A percentile compares a stretch with the other conserved stretches of the same genome.
Evolutionary conservation across 2,888 invertebrate genomes (phyloP).

Genomic region (Chrysolina americana): DNA sequence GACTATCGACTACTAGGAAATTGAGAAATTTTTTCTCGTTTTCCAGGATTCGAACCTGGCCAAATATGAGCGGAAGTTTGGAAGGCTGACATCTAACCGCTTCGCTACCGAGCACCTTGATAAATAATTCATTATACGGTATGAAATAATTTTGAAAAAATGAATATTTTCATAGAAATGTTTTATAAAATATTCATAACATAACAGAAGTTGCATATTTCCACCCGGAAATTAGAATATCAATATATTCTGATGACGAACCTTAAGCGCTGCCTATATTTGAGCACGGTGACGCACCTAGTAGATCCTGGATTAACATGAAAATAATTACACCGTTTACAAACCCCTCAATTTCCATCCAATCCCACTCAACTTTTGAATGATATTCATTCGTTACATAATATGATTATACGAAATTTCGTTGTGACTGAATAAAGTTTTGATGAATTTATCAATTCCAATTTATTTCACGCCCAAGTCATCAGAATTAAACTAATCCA

Average conservation of each 20-base stretch:
- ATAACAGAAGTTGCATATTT: background rate
- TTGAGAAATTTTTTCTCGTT: no score
- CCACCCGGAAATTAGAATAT: background rate
- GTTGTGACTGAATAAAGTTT: background rate
- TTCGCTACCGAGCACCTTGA: no score
- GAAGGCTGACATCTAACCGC: no score
- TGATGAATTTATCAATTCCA: background rate
- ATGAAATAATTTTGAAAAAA: no score
- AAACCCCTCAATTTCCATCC: background rate
- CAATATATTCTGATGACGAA: no score
- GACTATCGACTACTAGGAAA: no score
- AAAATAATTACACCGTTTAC: background rate
- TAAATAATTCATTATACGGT: no score
- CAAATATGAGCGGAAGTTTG: no score
- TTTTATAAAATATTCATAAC: background rate
- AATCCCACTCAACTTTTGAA: background rate
- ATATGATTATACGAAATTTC: background rate
- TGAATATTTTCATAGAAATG: no score
- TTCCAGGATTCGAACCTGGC: no score
- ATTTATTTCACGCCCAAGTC: background rate
- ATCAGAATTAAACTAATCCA: background rate
- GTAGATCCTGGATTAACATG: background rate
- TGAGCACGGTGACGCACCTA: background rate
- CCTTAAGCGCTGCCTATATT: background rate
- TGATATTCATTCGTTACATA: background rate